phyloP scores from a whole-genome alignment of 2,797 vertebrate species.

The Hylomyscus alleni region DNA sequence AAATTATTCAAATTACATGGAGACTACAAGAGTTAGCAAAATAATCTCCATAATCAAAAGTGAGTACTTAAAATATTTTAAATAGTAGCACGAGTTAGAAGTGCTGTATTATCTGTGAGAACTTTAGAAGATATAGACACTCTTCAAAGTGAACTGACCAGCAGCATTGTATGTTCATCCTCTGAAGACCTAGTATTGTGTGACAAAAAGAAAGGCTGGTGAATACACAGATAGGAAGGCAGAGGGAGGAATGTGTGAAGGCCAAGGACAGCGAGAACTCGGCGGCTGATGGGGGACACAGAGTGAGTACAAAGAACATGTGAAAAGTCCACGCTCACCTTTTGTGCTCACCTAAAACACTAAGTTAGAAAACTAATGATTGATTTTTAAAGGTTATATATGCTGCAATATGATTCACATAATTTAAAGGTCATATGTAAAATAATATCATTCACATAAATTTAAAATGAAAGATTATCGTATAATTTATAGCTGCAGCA shows the following conservation, averaged over 20 bases:
- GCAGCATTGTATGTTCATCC: background rate
- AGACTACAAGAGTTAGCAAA: constrained; percentile 4
- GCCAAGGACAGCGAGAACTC: background rate
- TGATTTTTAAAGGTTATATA: background rate
- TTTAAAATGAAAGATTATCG: constrained; percentile 16
- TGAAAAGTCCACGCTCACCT: background rate
- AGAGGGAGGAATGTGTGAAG: background rate
- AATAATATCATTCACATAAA: background rate
- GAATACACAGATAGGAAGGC: background rate
- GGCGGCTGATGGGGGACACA: background rate
- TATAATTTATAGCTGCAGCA: background rate
- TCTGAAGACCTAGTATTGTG: background rate
- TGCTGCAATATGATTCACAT: background rate
- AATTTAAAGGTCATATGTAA: constrained; percentile 27
- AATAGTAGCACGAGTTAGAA: background rate
- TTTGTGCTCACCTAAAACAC: background rate
- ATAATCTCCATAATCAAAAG: background rate
- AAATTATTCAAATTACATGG: background rate
- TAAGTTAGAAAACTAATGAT: background rate
- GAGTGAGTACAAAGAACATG: background rate
- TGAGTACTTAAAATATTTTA: background rate
- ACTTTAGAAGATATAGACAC: background rate
- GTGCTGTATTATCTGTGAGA: background rate
- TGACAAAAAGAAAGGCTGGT: background rate
- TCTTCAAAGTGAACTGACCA: background rate